Percentiles rank a stretch among this genome's conserved stretches.
phyloP scores from a whole-genome alignment of 2,888 invertebrate species.

The Patella depressa region DNA sequence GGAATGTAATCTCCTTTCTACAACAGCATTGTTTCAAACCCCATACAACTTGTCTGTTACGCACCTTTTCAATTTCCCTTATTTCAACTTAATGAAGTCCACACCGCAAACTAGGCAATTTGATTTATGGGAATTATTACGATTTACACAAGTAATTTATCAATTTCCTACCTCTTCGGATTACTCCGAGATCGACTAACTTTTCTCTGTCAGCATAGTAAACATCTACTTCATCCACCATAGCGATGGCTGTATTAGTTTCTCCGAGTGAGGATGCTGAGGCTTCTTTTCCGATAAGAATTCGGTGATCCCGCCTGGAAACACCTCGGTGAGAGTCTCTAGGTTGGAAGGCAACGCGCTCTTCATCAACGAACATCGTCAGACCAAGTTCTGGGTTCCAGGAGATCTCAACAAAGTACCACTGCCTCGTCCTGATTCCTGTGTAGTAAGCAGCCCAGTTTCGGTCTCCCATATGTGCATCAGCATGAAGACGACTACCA shows the following conservation, averaged over 20 bases:
- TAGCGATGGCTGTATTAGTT: conserved; percentile 43
- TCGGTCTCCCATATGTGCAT: conserved; percentile 49
- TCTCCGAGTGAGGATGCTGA: conserved; percentile 22
- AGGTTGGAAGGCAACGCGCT: conserved; percentile 41
- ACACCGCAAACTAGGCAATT: too few species aligned
- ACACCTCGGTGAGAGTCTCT: conserved; percentile 40
- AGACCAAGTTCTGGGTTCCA: conserved; percentile 56
- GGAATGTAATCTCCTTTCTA: too few species aligned
- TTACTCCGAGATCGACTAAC: conserved; percentile 53
- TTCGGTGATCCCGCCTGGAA: conserved; percentile 48
- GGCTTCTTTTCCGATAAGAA: background rate
- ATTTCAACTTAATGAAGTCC: too few species aligned
- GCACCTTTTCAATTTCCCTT: too few species aligned
- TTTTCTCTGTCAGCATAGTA: conserved; percentile 60
- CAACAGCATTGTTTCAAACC: too few species aligned
- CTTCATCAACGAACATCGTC: conserved; percentile 56
- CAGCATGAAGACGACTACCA: conserved; percentile 46
- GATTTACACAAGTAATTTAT: background rate
- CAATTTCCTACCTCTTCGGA: conserved; percentile 51
- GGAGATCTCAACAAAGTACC: conserved; percentile 68
- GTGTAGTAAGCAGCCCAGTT: background rate
- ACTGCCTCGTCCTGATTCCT: conserved; percentile 46
- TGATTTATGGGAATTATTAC: too few species aligned
- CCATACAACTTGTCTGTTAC: too few species aligned
- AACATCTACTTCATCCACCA: conserved; percentile 64